Conservation (phyloP, 2,888 invertebrate genomes). For the Pyrochroa serraticornis region DNA sequence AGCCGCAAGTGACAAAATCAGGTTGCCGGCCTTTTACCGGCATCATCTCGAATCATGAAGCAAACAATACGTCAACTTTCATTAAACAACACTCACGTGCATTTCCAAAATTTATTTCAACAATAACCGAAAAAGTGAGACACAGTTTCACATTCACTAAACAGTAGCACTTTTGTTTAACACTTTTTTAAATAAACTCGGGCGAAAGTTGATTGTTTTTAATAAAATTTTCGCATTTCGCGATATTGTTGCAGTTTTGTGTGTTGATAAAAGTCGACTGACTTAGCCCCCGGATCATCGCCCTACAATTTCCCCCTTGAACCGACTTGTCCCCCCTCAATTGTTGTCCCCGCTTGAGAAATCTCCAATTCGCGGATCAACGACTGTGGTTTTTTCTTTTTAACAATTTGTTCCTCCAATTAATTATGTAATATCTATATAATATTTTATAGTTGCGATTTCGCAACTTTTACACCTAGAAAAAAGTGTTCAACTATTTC, state of each 20-base stretch:
- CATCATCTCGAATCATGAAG: neutral
- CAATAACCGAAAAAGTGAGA: conserved; percentile 10
- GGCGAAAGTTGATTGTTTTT: conserved; percentile 17
- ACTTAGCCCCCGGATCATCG: conserved; percentile 5
- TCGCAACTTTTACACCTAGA: no score
- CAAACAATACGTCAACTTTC: neutral
- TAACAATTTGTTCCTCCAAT: conserved; percentile 2
- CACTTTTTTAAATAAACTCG: conserved; percentile 11
- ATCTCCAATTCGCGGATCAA: conserved; percentile 5
- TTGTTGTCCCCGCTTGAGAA: conserved; percentile 8
- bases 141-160: conserved; percentile 20
- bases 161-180: conserved; percentile 4
- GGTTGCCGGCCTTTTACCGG: neutral
- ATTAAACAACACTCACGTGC: conserved; percentile 12
- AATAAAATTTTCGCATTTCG: conserved; percentile 13
- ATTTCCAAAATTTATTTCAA: conserved; percentile 7
- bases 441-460: no score
- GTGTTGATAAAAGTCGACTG: conserved; percentile 12
- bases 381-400: conserved; percentile 1
- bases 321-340: neutral
- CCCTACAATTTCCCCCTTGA: conserved; percentile 12
- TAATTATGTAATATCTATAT: conserved; percentile 5
- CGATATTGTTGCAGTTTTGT: conserved; percentile 17
- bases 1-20: neutral
- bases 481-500: no score